A percentile compares a stretch with the other conserved stretches of the same genome.
Conservation (phyloP, 2,797 vertebrate species). For the Anguilla obscura region DNA sequence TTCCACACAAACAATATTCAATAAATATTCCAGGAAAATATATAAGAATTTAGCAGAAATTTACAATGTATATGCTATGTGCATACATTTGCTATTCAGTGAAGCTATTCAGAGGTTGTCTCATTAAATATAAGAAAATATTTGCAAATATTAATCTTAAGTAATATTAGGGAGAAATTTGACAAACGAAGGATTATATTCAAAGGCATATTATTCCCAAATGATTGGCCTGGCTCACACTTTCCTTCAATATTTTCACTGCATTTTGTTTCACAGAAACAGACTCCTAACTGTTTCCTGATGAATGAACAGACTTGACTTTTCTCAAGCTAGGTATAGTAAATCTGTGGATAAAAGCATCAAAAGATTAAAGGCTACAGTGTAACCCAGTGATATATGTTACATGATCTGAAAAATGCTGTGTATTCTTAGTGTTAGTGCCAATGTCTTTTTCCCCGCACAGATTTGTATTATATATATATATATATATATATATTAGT, state of each 20-base stretch:
- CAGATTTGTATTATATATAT: neutral
- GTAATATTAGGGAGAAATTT: neutral
- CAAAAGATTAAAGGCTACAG: neutral
- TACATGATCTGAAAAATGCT: neutral
- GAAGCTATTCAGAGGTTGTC: neutral
- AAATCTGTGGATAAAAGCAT: neutral
- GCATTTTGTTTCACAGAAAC: slow-evolving; percentile 3
- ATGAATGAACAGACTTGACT: slow-evolving; percentile 3
- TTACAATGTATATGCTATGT: neutral
- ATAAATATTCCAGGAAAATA: too few relatives aligned
- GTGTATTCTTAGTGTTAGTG: neutral
- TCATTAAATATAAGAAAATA: neutral
- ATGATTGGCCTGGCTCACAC: neutral
- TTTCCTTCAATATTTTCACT: slow-evolving; percentile 6
- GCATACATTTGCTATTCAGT: neutral
- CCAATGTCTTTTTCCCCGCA: neutral
- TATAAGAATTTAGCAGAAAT: too few relatives aligned
- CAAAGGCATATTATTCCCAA: neutral
- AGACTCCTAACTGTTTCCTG: neutral
- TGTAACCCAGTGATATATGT: neutral
- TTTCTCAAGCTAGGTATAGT: neutral
- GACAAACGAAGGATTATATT: neutral
- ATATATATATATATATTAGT: neutral
- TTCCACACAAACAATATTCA: too few relatives aligned
- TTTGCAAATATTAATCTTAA: neutral